Base-by-base conservation (phyloP, 2,888 invertebrate species). In the Allygus modestus region DNA sequence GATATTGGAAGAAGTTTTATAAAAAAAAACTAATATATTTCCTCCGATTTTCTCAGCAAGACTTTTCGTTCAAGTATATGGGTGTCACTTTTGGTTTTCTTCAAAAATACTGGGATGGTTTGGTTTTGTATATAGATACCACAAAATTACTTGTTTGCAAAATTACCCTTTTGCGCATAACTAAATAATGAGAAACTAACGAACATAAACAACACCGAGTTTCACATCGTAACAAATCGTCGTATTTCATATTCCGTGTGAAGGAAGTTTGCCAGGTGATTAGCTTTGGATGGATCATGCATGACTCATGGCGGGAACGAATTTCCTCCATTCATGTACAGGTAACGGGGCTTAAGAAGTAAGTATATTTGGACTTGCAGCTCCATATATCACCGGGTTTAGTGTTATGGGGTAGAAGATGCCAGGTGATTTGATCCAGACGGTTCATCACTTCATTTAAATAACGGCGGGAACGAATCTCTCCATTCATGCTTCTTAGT, bases 391-490 rank as follows among this genome's bases (percentile, higher is more conserved):
- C 65, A 65, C 1, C 12, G 15, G 65, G 31, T 26, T 65, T 73
- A 73, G 23, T 73, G 73, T 73, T 73, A 73, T 37, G 73, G 73
- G 37, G 41, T 1, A 28, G 33, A 37, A 23, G 73, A 11, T 73
- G 73, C 73, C 73, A 73, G 41, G 17, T 41, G 73, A 73, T 73
- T 73, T 73, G 73, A 73, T 37, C n/a, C 73, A 20, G n/a, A 37
- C 28, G 1, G 65, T 65, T 26, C 28, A 65, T 65, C 65, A 65
- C 65, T 73, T 73, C 37, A 43, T 41, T 23, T 73, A 9, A 73
- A 20, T 73, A 33, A 73, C 73, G 11, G 20, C 43, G 73, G 69
- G 37, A n/a, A 31, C 37, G n/a, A 69, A 33, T 43, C 41, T 20
- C 31, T 43, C 73, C 73, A 73, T 73, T 73, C 41, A 73, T 41